Conservation (phyloP, 2,113 vertebrate genomes). For the Otocyon megalotis region DNA sequence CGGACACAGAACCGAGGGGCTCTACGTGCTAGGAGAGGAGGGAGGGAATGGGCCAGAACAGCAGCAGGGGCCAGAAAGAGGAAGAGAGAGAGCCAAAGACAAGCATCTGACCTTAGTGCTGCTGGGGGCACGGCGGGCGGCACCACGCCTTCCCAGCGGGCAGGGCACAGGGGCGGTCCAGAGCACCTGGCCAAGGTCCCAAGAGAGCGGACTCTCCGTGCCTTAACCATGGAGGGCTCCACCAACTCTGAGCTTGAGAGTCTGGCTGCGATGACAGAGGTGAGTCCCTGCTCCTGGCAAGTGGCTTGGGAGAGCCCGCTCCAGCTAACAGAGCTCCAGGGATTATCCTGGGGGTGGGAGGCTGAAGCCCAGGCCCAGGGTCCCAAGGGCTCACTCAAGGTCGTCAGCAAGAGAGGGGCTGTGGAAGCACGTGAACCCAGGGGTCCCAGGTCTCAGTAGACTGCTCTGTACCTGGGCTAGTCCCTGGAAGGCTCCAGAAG, state of each 20-base stretch:
- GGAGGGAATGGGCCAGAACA: neutral
- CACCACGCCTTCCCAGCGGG: accelerated
- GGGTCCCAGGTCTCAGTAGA: accelerated
- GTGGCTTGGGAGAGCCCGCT: neutral
- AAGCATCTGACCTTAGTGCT: neutral
- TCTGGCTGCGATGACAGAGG: accelerated
- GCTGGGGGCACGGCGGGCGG: accelerated
- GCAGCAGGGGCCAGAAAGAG: neutral
- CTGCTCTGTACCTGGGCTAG: neutral
- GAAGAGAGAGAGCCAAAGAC: accelerated
- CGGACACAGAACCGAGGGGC: accelerated
- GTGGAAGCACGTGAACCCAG: accelerated
- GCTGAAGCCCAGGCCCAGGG: neutral
- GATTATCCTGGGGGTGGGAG: neutral
- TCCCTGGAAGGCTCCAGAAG: neutral
- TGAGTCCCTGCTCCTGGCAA: neutral
- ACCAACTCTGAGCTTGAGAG: neutral
- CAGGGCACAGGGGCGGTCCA: neutral
- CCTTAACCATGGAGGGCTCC: neutral
- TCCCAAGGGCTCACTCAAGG: neutral
- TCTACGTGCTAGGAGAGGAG: neutral
- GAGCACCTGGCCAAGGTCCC: neutral
- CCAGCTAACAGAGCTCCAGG: neutral
- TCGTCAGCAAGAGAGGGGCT: neutral
- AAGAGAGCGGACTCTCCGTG: neutral